These are phyloP conservation scores for Nebria salina DNA, from an alignment of 2,888 invertebrate species.

Conservation along the genomic window DNA sequence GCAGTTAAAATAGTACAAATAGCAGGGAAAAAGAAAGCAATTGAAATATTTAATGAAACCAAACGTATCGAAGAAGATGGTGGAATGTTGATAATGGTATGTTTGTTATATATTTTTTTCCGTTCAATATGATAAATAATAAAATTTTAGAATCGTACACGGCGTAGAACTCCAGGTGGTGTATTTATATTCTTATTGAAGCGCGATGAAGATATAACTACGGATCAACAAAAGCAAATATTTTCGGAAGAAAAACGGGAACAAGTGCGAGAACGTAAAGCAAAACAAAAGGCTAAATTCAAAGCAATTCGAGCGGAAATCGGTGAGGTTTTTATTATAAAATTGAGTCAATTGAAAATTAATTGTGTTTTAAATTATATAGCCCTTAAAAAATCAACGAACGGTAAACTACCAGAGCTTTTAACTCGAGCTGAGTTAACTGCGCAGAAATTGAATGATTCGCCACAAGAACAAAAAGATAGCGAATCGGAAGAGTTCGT, in stretches of 20 bases:
- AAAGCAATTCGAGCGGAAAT: conserved; percentile 70
- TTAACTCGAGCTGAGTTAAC: conserved; percentile 69
- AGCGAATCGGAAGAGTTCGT: conserved; percentile 65
- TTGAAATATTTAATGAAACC: conserved; percentile 82
- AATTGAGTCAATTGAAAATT: not conserved
- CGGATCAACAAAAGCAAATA: conserved; percentile 73
- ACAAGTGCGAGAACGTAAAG: conserved; percentile 67
- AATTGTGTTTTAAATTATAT: not conserved
- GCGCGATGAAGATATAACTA: conserved; percentile 73
- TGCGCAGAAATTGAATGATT: conserved; percentile 56
- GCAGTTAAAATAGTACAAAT: conserved; percentile 76
- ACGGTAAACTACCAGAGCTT: conserved; percentile 72
- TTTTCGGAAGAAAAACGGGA: conserved; percentile 74
- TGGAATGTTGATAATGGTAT: conserved; percentile 85
- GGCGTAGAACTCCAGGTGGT: conserved; percentile 88
- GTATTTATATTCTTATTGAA: conserved; percentile 85
- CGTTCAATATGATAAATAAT: conserved; percentile 5
- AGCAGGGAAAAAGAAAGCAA: conserved; percentile 77
- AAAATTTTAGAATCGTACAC: conserved; percentile 72
- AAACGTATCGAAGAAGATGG: conserved; percentile 83
- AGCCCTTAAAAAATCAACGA: conserved; percentile 51
- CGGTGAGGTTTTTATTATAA: conserved; percentile 50
- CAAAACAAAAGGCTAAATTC: conserved; percentile 69
- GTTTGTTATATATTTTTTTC: conserved; percentile 46
- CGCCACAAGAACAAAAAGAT: conserved; percentile 60